phyloP scores from a whole-genome alignment of 2,888 invertebrate species.

The Hoplodrina ambigua region DNA sequence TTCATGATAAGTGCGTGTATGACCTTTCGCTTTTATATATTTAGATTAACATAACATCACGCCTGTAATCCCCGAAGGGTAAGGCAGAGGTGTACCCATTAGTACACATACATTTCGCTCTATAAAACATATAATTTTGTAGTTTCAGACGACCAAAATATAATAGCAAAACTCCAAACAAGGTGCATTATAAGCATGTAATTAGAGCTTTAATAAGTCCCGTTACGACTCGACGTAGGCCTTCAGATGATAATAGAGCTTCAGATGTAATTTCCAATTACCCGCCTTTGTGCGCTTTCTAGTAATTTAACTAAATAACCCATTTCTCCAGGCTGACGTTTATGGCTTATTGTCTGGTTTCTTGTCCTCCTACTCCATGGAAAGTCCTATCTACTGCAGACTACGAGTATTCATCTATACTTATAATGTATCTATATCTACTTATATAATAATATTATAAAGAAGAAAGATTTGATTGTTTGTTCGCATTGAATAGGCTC shows the following conservation, averaged over 20 bases:
- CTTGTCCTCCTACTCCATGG: slow-evolving; percentile 2
- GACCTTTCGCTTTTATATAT: too few relatives aligned
- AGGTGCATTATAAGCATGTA: background rate
- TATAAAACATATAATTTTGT: too few relatives aligned
- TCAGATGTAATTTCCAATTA: slow-evolving; percentile 39
- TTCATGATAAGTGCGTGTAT: too few relatives aligned
- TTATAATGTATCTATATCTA: too few relatives aligned
- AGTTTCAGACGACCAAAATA: background rate
- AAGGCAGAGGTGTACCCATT: too few relatives aligned
- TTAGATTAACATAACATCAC: too few relatives aligned
- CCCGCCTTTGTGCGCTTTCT: slow-evolving; percentile 14
- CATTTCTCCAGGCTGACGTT: slow-evolving; percentile 46
- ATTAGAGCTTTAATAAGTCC: slow-evolving; percentile 5
- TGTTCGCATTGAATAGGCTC: too few relatives aligned
- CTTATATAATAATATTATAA: too few relatives aligned
- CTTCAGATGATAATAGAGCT: slow-evolving; percentile 31
- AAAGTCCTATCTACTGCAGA: background rate
- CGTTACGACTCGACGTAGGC: background rate
- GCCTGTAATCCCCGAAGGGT: too few relatives aligned
- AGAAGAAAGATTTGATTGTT: too few relatives aligned
- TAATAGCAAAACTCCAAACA: background rate
- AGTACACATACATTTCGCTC: too few relatives aligned
- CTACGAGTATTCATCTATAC: too few relatives aligned
- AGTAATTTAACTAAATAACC: slow-evolving; percentile 48
- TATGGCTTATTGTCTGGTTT: slow-evolving; percentile 33